These are phyloP conservation scores for Rhea americana DNA, from an alignment of 2,113 vertebrate species.

Conservation along the genomic window DNA sequence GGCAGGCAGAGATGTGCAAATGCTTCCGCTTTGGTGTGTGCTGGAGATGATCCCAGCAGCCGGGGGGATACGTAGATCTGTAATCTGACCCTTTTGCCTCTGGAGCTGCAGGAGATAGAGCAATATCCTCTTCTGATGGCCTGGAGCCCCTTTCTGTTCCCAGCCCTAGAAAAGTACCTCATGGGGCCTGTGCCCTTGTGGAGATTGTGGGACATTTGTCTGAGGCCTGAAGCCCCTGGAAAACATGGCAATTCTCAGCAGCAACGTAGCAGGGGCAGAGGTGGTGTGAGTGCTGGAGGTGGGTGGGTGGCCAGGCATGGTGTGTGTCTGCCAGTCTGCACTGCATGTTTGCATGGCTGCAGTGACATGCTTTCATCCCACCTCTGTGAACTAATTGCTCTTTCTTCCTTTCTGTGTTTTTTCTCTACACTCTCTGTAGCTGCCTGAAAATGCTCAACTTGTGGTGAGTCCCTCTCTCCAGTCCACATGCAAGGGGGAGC, in stretches of 20 bases:
- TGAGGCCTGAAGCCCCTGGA: not conserved
- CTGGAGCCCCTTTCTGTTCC: not conserved
- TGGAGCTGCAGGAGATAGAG: not conserved
- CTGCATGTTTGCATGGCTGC: conserved; percentile 84
- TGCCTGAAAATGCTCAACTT: conserved; percentile 99
- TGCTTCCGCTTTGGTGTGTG: not conserved
- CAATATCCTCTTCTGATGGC: not conserved
- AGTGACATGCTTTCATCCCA: conserved; percentile 77
- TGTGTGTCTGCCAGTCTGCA: conserved; percentile 68
- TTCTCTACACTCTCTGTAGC: conserved; percentile 96
- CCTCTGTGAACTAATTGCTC: conserved; percentile 85
- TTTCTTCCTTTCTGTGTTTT: conserved; percentile 90
- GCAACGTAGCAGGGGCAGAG: not conserved
- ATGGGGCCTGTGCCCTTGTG: rapidly evolving
- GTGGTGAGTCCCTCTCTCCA: conserved; percentile 99
- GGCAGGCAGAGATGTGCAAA: not conserved
- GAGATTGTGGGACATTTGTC: not conserved
- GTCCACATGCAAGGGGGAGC: conserved; percentile 90
- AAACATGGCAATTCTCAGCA: not conserved
- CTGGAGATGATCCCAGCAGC: not conserved
- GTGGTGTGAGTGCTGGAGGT: conserved; percentile 16
- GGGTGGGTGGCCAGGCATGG: conserved; percentile 47
- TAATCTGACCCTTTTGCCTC: not conserved
- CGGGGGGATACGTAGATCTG: not conserved
- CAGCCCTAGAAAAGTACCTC: not conserved